Conservation (phyloP, 2,113 vertebrate species). For the Meles meles region DNA sequence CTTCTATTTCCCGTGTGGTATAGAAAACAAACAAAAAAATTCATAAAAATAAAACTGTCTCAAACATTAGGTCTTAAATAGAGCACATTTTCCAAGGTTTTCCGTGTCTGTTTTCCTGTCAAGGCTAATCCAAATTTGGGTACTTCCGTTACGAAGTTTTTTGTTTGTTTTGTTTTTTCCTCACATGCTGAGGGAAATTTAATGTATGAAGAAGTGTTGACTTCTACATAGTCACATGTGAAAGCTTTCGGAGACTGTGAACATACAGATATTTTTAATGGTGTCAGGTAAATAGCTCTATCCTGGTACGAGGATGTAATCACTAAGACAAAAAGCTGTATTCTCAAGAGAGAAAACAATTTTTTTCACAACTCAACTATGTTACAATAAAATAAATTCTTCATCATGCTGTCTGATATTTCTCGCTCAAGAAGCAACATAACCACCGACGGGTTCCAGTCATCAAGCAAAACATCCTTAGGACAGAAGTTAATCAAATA, state of each 20-base stretch:
- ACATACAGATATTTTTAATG: not conserved
- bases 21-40: constrained; percentile 8
- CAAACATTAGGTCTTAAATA: not conserved
- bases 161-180: not conserved
- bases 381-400: constrained; percentile 12
- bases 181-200: not conserved
- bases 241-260: not conserved
- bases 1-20: not conserved
- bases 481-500: constrained; percentile 23
- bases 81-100: not conserved
- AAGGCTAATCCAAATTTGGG: not conserved
- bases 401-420: not conserved
- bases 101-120: not conserved
- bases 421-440: constrained; percentile 8
- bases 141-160: not conserved
- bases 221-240: not conserved
- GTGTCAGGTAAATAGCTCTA: not conserved
- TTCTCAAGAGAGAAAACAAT: not conserved
- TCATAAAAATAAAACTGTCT: constrained; percentile 10
- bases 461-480: constrained; percentile 1
- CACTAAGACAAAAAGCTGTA: not conserved
- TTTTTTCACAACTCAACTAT: constrained; percentile 25
- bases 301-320: not conserved
- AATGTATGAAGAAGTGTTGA: not conserved
- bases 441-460: not conserved